These are phyloP conservation scores for Chelonia mydas DNA, from an alignment of 2,797 vertebrate species.

Conservation along the genomic window DNA sequence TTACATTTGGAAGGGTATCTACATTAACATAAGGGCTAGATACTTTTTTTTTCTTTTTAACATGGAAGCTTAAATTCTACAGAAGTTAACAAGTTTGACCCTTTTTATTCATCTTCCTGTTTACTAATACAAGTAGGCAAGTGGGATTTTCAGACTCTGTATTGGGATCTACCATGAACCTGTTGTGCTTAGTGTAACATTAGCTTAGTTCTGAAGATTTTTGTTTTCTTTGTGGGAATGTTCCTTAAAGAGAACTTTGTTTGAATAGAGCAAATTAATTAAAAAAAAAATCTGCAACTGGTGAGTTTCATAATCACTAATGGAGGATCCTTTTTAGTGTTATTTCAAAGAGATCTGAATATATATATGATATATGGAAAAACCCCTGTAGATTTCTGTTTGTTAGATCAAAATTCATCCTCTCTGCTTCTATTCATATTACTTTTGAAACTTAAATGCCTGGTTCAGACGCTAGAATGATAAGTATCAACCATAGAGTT, in stretches of 20 bases:
- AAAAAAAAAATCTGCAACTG: conserved; percentile 15
- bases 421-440: not conserved
- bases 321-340: not conserved
- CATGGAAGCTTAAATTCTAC: conserved; percentile 3
- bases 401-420: not conserved
- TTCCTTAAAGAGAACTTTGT: conserved; percentile 46
- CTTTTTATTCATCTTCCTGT: conserved; percentile 17
- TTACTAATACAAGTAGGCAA: not conserved
- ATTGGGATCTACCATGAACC: conserved; percentile 12
- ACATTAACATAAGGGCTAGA: not conserved
- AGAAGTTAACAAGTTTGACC: not conserved
- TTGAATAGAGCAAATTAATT: conserved; percentile 6
- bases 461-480: not conserved
- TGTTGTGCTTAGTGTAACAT: conserved; percentile 10
- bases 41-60: not conserved
- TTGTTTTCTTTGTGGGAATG: conserved; percentile 47
- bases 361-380: not conserved
- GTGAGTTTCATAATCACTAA: not conserved
- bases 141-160: not conserved
- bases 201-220: conserved; percentile 14
- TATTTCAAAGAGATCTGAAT: conserved; percentile 20
- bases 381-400: not conserved
- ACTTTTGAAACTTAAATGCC: not conserved
- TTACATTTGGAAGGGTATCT: not conserved
- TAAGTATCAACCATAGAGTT: not conserved